These are phyloP conservation scores for Acheta domesticus DNA, from an alignment of 2,888 invertebrate species.

Conservation along the genomic window DNA sequence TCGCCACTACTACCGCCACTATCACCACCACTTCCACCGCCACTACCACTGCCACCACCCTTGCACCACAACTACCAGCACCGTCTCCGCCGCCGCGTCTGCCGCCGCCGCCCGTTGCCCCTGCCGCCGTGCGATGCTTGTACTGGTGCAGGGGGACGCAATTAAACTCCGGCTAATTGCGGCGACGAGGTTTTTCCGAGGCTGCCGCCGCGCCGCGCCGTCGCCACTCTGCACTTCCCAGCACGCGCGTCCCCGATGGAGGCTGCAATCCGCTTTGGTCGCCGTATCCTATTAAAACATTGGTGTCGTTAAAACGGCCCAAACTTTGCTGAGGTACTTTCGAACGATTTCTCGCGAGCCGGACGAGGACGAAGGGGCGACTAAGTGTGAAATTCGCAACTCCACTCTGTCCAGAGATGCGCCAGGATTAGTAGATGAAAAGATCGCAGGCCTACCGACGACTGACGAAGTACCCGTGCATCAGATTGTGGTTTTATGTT, in stretches of 20 bases:
- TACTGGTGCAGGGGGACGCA: neutral
- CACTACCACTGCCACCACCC: neutral
- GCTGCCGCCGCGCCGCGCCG: neutral
- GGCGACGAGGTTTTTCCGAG: neutral
- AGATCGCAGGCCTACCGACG: too few relatives aligned
- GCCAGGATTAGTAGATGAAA: too few relatives aligned
- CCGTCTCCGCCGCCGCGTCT: neutral
- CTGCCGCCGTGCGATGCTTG: neutral
- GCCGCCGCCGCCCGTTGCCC: neutral
- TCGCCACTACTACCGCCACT: too few relatives aligned
- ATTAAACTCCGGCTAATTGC: neutral
- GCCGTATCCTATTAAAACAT: constrained; percentile 3
- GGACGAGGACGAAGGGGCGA: too few relatives aligned
- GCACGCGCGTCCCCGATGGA: neutral
- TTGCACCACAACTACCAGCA: neutral
- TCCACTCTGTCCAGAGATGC: too few relatives aligned
- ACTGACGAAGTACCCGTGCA: too few relatives aligned
- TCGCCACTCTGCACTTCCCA: neutral
- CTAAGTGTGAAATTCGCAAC: too few relatives aligned
- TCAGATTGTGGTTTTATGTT: too few relatives aligned
- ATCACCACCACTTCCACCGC: neutral
- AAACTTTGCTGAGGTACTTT: neutral
- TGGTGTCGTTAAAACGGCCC: neutral
- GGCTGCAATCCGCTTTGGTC: neutral
- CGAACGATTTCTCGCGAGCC: neutral